Evolutionary conservation across 2,888 invertebrate genomes (phyloP), one percentile per base, ranked within the genome.

Genomic region (Chrysodeixis includens): DNA sequence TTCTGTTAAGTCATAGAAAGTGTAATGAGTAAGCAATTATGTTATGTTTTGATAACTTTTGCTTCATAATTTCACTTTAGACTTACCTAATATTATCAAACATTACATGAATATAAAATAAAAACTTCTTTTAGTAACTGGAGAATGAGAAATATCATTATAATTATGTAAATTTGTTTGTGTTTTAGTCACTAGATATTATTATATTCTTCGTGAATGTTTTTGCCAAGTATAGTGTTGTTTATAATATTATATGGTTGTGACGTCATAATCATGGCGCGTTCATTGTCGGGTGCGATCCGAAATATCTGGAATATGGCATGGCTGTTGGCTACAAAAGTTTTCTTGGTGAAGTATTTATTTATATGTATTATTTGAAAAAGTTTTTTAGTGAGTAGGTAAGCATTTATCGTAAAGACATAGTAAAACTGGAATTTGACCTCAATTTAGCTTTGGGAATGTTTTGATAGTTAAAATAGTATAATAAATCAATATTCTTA

Each of bases 291-390:
- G 71, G 86, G 88, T 46, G 86, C 90, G 49, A 81, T 92, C 62
- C 85, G 86, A 58, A 90, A 83, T 64, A 83, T 94, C 76, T 94
- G 93, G 93, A 92, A 90, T 76, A 88, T 94, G 69, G 88, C 92
- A n/a, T 93, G 93, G 93, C 79, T 93, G 74, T 81, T 93, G 30
- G 91, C 92, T 10, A 92, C 93, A 26, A 94, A 94, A 88, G 87
- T 92, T 14, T 92, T 92, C 85, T 82, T 93, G 94, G 94, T 94
- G 88, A 91, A 78, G 61, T 73, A 65, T 65, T 51, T 66, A 59
- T 75, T 69, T 46, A 58, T 60, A 10, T 40, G 62, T 26, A 26
- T 20, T 52, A 40, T 30, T 35, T 30, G 57, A 44, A n/a, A n/a
- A n/a, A n/a, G n/a, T n/a, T n/a, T n/a, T n/a, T n/a, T n/a, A n/a